Percentiles rank a stretch among this genome's conserved stretches.
These are phyloP conservation scores for Lumbricus terrestris DNA, from an alignment of 2,888 invertebrate species.

Conservation along the genomic window DNA sequence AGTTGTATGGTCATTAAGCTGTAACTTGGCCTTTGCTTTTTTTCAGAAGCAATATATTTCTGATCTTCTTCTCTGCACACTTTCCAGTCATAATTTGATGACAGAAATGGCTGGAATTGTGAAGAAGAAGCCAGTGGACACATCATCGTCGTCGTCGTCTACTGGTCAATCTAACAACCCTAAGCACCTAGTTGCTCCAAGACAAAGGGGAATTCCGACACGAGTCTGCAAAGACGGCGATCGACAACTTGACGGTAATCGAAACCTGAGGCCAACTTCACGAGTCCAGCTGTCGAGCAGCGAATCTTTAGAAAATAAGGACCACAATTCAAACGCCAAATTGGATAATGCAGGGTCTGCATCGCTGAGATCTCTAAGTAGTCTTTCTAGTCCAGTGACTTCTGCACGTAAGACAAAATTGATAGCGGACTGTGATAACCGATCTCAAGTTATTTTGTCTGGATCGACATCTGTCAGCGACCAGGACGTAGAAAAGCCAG, in stretches of 20 bases:
- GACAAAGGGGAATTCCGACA: constrained; percentile 6
- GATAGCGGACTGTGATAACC: background rate
- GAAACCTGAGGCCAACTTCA: background rate
- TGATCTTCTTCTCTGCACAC: background rate
- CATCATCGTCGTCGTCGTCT: too few relatives aligned
- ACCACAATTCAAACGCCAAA: background rate
- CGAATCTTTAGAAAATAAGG: background rate
- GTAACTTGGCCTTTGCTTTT: background rate
- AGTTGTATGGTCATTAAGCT: background rate
- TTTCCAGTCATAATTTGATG: background rate
- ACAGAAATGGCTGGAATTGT: background rate
- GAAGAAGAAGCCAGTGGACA: constrained; percentile 3
- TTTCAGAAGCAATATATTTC: background rate
- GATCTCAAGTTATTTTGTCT: background rate
- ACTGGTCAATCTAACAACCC: background rate
- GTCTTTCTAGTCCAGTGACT: background rate
- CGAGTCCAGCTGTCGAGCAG: background rate
- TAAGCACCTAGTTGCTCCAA: background rate
- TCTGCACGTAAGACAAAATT: background rate
- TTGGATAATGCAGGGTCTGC: background rate
- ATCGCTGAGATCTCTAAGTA: background rate
- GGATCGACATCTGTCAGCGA: background rate
- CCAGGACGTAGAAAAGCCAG: background rate
- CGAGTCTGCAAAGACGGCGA: background rate
- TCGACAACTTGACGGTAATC: background rate